Evolutionary conservation across 2,797 vertebrate genomes (phyloP).

Genomic region (Arctocebus calabarensis): DNA sequence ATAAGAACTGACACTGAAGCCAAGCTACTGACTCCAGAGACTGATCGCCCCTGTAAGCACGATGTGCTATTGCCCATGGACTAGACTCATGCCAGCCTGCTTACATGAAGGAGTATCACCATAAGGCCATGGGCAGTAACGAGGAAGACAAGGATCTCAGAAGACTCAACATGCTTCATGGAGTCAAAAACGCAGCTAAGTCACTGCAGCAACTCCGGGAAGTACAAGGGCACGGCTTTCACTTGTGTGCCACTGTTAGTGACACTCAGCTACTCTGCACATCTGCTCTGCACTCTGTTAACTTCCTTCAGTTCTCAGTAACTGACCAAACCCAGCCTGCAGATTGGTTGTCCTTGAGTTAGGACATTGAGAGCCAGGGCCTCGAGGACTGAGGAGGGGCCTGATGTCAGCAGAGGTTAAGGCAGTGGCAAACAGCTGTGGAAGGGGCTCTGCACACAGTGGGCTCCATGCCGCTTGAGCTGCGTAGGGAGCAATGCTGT

Average conservation of each 20-base stretch:
- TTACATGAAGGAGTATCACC: not conserved
- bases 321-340: not conserved
- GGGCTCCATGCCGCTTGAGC: not conserved
- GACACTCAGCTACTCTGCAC: not conserved
- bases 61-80: not conserved
- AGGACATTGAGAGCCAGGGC: not conserved
- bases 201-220: not conserved
- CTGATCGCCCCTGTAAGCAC: not conserved
- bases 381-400: not conserved
- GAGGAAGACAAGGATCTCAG: not conserved
- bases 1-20: not conserved
- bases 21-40: not conserved
- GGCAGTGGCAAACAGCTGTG: not conserved
- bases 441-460: not conserved
- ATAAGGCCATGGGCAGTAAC: not conserved
- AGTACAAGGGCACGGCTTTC: not conserved
- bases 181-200: not conserved
- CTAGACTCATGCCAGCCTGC: fast-evolving
- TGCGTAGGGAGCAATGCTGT: not conserved
- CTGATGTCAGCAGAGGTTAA: not conserved
- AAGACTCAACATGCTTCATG: not conserved
- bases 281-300: not conserved
- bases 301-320: not conserved
- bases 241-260: too few relatives aligned
- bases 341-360: not conserved